Percentiles rank a stretch among this genome's conserved stretches.
Conservation (phyloP, 2,797 vertebrate species). For the Acanthurus leucopareius region DNA sequence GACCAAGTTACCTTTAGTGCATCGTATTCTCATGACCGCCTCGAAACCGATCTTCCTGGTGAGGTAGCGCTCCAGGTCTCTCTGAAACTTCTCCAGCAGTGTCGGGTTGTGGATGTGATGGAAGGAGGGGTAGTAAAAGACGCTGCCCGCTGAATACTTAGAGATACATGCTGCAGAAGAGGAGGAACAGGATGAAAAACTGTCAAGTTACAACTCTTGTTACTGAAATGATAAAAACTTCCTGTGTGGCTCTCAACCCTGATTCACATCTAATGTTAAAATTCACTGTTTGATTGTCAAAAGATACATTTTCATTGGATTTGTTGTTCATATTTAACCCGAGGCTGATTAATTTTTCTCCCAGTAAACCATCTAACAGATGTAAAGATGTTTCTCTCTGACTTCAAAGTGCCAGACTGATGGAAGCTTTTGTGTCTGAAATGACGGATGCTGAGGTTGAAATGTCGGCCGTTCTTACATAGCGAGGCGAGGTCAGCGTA, state of each 20-base stretch:
- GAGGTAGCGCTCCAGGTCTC: constrained; percentile 95
- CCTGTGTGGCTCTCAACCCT: neutral
- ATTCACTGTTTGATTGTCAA: too few relatives aligned
- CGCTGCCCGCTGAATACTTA: constrained; percentile 95
- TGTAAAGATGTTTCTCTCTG: neutral
- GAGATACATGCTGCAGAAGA: constrained; percentile 91
- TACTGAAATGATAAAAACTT: too few relatives aligned
- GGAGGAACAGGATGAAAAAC: neutral
- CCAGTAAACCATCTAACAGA: neutral
- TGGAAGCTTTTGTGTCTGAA: neutral
- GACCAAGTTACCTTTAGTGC: constrained; percentile 92
- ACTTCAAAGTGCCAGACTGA: neutral
- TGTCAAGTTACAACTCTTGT: neutral
- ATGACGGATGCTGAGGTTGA: neutral
- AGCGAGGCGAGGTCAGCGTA: constrained; percentile 96
- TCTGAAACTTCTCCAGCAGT: constrained; percentile 92
- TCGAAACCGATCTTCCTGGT: constrained; percentile 98
- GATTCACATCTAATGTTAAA: too few relatives aligned
- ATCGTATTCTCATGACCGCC: constrained; percentile 98
- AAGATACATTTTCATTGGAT: too few relatives aligned
- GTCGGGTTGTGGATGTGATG: constrained; percentile 91
- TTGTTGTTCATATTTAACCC: too few relatives aligned
- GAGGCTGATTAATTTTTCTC: neutral
- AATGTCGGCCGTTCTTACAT: constrained; percentile 80
- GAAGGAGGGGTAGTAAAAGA: constrained; percentile 97